A percentile compares a stretch with the other conserved stretches of the same genome.
phyloP scores from a whole-genome alignment of 2,113 vertebrate genomes.

The Panurus biarmicus region DNA sequence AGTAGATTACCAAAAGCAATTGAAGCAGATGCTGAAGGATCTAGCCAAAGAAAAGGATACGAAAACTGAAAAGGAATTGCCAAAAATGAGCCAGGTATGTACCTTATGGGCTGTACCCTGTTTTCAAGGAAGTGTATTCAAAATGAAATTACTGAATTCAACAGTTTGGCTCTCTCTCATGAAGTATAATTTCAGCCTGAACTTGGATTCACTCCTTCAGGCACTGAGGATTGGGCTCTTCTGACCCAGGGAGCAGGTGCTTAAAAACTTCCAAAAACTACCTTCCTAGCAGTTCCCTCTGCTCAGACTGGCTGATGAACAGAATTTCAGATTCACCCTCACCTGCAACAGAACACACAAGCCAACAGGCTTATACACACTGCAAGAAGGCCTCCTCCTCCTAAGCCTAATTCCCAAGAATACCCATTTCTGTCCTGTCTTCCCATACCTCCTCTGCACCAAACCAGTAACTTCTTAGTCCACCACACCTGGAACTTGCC shows the following conservation, averaged over 20 bases:
- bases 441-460: background rate
- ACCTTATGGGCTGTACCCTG: background rate
- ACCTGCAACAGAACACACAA: background rate
- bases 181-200: background rate
- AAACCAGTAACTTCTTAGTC: background rate
- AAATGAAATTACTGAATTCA: background rate
- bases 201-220: background rate
- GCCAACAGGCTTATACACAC: background rate
- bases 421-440: background rate
- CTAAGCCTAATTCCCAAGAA: background rate
- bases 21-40: constrained; percentile 95
- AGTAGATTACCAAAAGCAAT: constrained; percentile 85
- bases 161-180: background rate
- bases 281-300: background rate
- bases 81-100: constrained; percentile 93
- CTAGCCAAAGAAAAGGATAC: constrained; percentile 85
- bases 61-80: constrained; percentile 80
- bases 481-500: background rate
- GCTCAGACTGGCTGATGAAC: background rate
- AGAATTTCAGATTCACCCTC: background rate
- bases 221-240: background rate
- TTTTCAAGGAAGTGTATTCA: background rate
- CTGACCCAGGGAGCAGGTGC: background rate
- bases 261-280: background rate
- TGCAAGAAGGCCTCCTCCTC: background rate